Conservation (phyloP, 30 jellyfish, hydroid and myxozoan genomes). For the Nemopilema nomurai region DNA sequence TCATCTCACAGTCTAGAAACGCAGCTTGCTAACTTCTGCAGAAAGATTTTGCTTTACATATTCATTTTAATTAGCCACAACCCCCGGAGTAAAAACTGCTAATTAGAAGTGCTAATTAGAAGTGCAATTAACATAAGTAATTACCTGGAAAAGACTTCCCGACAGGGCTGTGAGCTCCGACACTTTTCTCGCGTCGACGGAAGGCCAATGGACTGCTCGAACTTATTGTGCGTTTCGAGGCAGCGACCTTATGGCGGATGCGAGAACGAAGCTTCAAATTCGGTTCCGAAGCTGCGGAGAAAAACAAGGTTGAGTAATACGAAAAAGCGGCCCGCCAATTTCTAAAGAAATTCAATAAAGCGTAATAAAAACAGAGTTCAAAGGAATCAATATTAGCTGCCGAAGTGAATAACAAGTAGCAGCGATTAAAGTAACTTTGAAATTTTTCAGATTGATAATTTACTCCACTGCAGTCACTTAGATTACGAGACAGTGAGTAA, state of each 20-base stretch:
- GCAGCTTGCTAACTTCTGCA: no score
- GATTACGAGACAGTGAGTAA: not conserved
- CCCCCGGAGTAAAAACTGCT: no score
- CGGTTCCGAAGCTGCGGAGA: conserved; percentile 83
- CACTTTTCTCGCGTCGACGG: conserved; percentile 63
- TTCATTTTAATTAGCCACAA: no score
- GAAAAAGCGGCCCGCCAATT: no score
- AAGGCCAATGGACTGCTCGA: conserved; percentile 78
- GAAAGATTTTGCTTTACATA: no score
- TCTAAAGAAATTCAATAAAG: no score
- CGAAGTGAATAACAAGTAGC: not conserved
- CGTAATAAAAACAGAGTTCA: no score
- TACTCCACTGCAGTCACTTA: not conserved
- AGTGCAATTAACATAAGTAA: not conserved
- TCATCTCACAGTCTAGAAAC: no score
- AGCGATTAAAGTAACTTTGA: not conserved
- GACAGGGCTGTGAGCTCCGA: conserved; percentile 77
- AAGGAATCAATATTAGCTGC: no score
- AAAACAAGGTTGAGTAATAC: not conserved
- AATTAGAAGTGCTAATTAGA: no score
- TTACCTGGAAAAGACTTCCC: conserved; percentile 72
- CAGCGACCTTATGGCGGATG: conserved; percentile 66
- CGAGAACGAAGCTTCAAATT: conserved; percentile 74
- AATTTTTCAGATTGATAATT: no score
- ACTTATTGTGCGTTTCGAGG: conserved; percentile 53